Base-by-base conservation (phyloP, 2,113 vertebrate genomes). In the Pterophyllum scalare region DNA sequence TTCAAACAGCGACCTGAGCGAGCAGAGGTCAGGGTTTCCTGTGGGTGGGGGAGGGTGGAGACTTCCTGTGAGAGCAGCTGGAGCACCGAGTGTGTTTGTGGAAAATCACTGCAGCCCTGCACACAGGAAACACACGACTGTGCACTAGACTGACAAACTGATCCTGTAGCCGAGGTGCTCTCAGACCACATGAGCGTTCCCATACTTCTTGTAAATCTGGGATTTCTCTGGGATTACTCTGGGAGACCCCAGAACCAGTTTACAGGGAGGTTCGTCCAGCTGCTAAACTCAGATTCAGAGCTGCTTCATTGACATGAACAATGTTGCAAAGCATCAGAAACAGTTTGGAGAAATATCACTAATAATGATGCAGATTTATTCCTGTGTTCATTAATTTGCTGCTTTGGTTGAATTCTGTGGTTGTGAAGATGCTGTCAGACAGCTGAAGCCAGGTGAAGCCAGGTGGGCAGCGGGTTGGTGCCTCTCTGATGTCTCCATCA, bases 51-150 rank as follows among this genome's bases (percentile, higher is more conserved):
- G 13, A 72, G 85, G 88, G 88, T 80, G 88, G 85, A 60, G 79
- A 82, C 80, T 87, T 90, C 88, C 85, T 82, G 88, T 82, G 75
- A 67, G n/a, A 19, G 56, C 57, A 72, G 56, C 62, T 78, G 75
- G 56, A 67, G 56, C 61, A 46, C 79, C 35, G n/a, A 1, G 11
- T 31, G 46, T 72, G 65, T 72, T 72, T 72, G 65, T 52, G 46
- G 67, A 52, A 70, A 70, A 70, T 70, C 65, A 70, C 15, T 28
- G 28, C 43, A 49, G 43, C 19, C 19, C 22, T 70, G 65, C 40
- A 52, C 19, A 17, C 24, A 13, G 49, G 65, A 70, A 43, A 49
- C 49, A 13, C 43, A 70, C 46, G 22, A 67, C 3, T 15, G 26
- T 3, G 9, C 22, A 26, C 64, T 11, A 67, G 22, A 67, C 40